Evolutionary conservation across 2,797 vertebrate genomes (phyloP).

Genomic region (Urosaurus nigricauda): DNA sequence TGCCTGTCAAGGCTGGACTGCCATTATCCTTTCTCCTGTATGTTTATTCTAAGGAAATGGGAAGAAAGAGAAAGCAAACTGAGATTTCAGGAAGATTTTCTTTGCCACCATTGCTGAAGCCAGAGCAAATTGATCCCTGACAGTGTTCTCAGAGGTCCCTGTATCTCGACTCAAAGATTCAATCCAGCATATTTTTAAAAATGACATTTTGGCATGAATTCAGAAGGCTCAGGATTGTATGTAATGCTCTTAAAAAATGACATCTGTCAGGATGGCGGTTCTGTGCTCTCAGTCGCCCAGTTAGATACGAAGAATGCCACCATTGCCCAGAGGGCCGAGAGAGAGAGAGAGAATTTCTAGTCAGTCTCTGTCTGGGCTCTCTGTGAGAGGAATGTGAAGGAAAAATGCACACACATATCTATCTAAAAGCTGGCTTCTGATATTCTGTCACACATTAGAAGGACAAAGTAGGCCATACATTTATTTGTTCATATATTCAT

Average conservation of each 20-base stretch:
- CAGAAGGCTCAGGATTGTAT: background rate
- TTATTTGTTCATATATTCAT: no score
- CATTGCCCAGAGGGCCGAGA: no score
- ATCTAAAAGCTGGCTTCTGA: background rate
- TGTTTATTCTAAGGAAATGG: background rate
- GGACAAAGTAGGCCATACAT: no score
- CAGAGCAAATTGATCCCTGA: background rate
- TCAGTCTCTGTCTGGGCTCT: background rate
- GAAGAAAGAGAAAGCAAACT: background rate
- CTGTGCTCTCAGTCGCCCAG: background rate
- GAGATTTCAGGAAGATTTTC: background rate
- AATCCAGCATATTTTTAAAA: background rate
- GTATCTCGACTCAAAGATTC: background rate
- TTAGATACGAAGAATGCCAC: background rate
- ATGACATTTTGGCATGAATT: background rate
- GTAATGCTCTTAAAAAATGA: background rate
- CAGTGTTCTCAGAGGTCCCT: background rate
- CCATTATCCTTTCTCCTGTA: background rate
- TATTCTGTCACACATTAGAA: background rate
- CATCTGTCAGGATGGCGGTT: background rate
- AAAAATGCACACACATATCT: background rate
- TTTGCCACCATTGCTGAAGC: background rate
- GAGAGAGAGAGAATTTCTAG: no score
- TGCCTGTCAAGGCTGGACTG: background rate
- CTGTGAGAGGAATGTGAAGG: background rate